phyloP scores from a whole-genome alignment of 2,888 invertebrate genomes.

The Drosophila villosipedis region DNA sequence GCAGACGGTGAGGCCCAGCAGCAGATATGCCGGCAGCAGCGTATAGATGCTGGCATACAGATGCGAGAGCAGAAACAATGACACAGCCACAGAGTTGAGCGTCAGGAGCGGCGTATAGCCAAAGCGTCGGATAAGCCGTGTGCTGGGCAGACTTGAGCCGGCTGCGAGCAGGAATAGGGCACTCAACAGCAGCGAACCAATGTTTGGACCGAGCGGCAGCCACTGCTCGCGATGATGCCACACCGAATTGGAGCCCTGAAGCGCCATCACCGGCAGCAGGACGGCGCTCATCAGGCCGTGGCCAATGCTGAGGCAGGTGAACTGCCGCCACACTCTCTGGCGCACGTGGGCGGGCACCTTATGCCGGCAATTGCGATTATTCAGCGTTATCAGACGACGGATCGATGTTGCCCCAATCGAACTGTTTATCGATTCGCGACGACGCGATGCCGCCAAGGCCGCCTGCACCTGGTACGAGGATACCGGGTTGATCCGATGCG shows the following conservation, averaged over 20 bases:
- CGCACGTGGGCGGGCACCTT: constrained; percentile 84
- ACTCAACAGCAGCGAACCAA: constrained; percentile 88
- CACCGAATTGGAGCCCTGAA: constrained; percentile 85
- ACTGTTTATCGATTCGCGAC: constrained; percentile 90
- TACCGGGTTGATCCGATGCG: constrained; percentile 86
- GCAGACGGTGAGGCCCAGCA: constrained; percentile 88
- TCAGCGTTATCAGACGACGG: constrained; percentile 89
- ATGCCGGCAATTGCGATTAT: constrained; percentile 86
- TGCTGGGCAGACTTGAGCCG: constrained; percentile 86
- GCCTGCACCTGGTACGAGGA: constrained; percentile 85
- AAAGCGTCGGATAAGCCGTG: constrained; percentile 86
- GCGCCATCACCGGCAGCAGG: constrained; percentile 82
- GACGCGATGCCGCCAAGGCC: constrained; percentile 85
- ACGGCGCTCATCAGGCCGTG: constrained; percentile 83
- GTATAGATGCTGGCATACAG: constrained; percentile 86
- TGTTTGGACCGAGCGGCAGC: constrained; percentile 84
- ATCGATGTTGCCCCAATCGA: constrained; percentile 92
- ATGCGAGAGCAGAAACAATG: constrained; percentile 88
- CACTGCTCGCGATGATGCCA: constrained; percentile 85
- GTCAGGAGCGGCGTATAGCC: constrained; percentile 86
- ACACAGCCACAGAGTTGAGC: constrained; percentile 86
- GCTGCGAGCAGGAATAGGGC: constrained; percentile 88
- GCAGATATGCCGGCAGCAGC: constrained; percentile 86
- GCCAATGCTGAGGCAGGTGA: constrained; percentile 81
- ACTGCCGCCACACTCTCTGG: constrained; percentile 82